Conservation (phyloP, 2,113 vertebrate genomes). For the Dasypus novemcinctus region DNA sequence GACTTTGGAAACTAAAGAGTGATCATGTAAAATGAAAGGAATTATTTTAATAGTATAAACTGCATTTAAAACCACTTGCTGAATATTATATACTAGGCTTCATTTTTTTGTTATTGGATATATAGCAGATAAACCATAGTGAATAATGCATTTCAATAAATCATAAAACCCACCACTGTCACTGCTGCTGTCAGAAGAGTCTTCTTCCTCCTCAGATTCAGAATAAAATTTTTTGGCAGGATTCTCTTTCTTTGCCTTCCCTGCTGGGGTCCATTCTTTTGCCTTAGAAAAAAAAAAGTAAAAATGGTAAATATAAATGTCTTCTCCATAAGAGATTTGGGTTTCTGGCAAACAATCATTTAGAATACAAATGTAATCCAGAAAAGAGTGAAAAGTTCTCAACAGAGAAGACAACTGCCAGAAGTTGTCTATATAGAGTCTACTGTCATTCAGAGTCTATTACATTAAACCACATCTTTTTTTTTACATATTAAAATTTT, state of each 20-base stretch:
- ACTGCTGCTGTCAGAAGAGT: slow-evolving; percentile 82
- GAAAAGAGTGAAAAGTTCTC: not conserved
- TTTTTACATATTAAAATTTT: not conserved
- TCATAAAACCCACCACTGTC: slow-evolving; percentile 77
- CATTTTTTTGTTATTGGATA: not conserved
- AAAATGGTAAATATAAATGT: slow-evolving; percentile 32
- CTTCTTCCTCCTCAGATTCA: slow-evolving; percentile 88
- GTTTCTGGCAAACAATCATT: not conserved
- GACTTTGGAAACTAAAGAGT: not conserved
- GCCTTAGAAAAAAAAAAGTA: slow-evolving; percentile 85
- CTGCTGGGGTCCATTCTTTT: slow-evolving; percentile 86
- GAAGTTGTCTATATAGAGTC: too few relatives aligned
- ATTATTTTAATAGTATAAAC: not conserved
- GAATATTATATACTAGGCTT: not conserved
- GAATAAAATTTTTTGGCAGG: slow-evolving; percentile 93
- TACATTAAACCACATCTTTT: not conserved
- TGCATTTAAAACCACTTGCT: not conserved
- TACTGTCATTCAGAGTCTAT: not conserved
- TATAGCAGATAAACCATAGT: not conserved
- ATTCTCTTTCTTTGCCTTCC: slow-evolving; percentile 88
- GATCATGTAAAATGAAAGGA: not conserved
- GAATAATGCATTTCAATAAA: not conserved
- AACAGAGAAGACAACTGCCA: not conserved
- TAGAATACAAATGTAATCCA: not conserved
- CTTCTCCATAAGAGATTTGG: not conserved